Percentiles rank a stretch among this genome's conserved stretches.
These are phyloP conservation scores for Oostethus manadensis DNA, from an alignment of 2,113 vertebrate species.

Conservation along the genomic window DNA sequence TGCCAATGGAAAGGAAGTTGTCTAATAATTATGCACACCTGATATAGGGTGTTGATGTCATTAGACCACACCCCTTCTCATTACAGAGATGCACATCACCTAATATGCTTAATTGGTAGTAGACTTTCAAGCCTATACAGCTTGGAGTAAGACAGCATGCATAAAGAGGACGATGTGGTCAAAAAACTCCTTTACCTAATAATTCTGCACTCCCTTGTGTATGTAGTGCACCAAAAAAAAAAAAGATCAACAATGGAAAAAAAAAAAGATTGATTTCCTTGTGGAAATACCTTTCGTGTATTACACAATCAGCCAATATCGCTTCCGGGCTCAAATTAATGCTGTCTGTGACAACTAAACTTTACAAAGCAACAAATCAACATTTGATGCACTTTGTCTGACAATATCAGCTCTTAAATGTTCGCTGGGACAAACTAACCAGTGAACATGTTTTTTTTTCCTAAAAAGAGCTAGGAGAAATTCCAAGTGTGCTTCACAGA, in stretches of 20 bases:
- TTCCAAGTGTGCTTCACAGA: slow-evolving; percentile 32
- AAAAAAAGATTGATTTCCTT: slow-evolving; percentile 28
- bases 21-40: no score
- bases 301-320: slow-evolving; percentile 39
- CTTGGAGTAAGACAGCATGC: no score
- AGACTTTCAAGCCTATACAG: no score
- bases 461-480: slow-evolving; percentile 54
- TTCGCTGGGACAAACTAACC: slow-evolving; percentile 2
- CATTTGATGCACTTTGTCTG: slow-evolving; percentile 5
- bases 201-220: no score
- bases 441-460: slow-evolving; percentile 32
- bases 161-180: no score
- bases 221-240: slow-evolving; percentile 2
- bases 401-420: slow-evolving; percentile 18
- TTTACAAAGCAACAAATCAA: slow-evolving; percentile 31
- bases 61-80: no score
- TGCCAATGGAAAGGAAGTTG: no score
- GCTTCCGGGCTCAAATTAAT: not conserved
- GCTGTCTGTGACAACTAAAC: slow-evolving; percentile 17
- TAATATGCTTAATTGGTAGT: no score
- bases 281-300: slow-evolving; percentile 12
- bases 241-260: slow-evolving; percentile 7
- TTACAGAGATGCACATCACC: no score
- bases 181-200: no score
- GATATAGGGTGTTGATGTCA: no score